phyloP scores from a whole-genome alignment of 2,888 invertebrate species.

The Amphipyra tragopoginis region DNA sequence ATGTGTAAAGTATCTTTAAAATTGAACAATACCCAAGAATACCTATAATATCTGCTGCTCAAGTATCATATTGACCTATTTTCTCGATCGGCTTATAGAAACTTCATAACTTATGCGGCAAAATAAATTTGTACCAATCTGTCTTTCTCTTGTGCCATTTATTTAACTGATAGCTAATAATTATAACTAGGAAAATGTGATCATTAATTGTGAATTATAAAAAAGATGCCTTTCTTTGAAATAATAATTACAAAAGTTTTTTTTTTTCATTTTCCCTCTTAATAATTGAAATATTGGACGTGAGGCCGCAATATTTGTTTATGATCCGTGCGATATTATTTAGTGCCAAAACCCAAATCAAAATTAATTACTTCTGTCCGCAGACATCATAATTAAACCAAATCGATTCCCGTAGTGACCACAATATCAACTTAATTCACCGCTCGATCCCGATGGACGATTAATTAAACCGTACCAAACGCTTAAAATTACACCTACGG shows the following conservation, averaged over 20 bases:
- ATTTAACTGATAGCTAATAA: slow-evolving; percentile 32
- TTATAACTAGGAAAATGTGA: too few relatives aligned
- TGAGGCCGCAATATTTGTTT: neutral
- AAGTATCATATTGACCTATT: slow-evolving; percentile 30
- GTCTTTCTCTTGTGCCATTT: slow-evolving; percentile 13
- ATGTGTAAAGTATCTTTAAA: too few relatives aligned
- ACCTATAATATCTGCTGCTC: neutral
- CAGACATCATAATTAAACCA: slow-evolving; percentile 31
- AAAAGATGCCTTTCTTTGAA: too few relatives aligned
- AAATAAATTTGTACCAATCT: slow-evolving; percentile 33
- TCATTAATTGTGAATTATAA: too few relatives aligned
- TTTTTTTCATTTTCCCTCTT: neutral
- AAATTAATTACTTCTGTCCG: slow-evolving; percentile 27
- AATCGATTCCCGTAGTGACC: slow-evolving; percentile 44
- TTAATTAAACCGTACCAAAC: slow-evolving; percentile 75
- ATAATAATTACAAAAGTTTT: neutral
- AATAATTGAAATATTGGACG: neutral
- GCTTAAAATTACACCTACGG: slow-evolving; percentile 83
- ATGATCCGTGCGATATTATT: neutral
- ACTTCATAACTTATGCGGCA: slow-evolving; percentile 26
- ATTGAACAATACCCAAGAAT: too few relatives aligned
- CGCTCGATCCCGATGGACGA: slow-evolving; percentile 64
- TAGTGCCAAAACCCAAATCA: slow-evolving; percentile 3
- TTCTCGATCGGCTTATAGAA: too few relatives aligned
- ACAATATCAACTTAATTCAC: slow-evolving; percentile 57